Base-by-base conservation (phyloP, 2,888 invertebrate genomes). In the Cataglyphis livida region DNA sequence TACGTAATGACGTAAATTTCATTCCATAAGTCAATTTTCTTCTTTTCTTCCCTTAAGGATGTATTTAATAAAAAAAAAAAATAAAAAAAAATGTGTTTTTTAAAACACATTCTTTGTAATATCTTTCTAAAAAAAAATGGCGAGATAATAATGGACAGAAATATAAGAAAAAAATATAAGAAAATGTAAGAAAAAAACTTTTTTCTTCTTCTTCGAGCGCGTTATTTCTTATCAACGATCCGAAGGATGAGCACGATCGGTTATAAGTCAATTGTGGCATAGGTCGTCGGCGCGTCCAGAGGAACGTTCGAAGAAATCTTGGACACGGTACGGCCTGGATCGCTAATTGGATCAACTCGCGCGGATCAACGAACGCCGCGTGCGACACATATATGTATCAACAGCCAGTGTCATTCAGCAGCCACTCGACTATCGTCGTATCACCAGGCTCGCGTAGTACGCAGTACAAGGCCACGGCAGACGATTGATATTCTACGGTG, bases 321-420 rank as follows among this genome's bases (percentile, higher is more conserved):
- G 68, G 70, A 32, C 32, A 66, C 57, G 57, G 70, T 15, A 44
- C 70, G 78, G 70, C 78, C 78, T 68, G 78, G 84, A 79, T 78
- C 21, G 85, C 82, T 89, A 90, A 90, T 90, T 91, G 89, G 89
- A 91, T 91, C 88, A 87, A 51, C 51, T 51, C 51, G 51, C 64
- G 84, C 86, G 83, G 87, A 91, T 90, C 91, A 89, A 89, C 87
- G 88, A 88, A 87, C 87, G 88, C 84, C 61, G 51, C 51, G 51
- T 51, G 74, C 81, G 81, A 85, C 85, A 85, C 70, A 85, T 81
- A 84, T 85, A 85, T n/a, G 7, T 78, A 41, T n/a, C 70, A 21
- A n/a, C 70, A 78, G 70, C 78, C 70, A 78, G 85, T 89, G 85
- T 84, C 89, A 89, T 89, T 88, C 89, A 51, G n/a, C 7, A 89